Evolutionary conservation across 1,140 invertebrate species (phyloP), one percentile per base, ranked within the genome.

Genomic region (Drosophila oshimai): DNA sequence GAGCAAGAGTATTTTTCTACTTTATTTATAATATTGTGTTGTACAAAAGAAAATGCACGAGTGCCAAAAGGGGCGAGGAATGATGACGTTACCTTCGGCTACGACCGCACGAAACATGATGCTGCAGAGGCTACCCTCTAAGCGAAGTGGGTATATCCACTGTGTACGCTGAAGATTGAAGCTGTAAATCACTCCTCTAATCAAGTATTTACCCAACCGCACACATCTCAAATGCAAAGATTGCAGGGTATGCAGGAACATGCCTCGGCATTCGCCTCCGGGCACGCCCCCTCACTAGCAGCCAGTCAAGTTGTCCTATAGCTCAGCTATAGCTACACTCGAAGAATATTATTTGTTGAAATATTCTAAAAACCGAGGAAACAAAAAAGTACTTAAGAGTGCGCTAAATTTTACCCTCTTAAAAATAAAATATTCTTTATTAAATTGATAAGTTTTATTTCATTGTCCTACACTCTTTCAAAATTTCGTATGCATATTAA

Each of bases 281-380:
- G 51, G 47, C 31, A 51, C 79, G 71, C 79, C 80, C 80, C 80
- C 64, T 71, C 60, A 60, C 47, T 61, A 44, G 18, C 45, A 64
- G 69, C 55, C 50, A 80, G 76, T 80, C 80, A 86, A 86, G 81
- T 67, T 81, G 54, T 81, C 39, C 62, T 55, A 65, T 4, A 13
- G 12, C 34, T 24, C 20, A 24, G 57, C 26, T 12, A 24, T 17
- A 39, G 26, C 1, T 28, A 24, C 54, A 62, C 58, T 26, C 1
- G 1, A 26, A 60, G 5, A 42, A 24, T 3, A 13, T 24, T 12
- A 6, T 22, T 22, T 22, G n/a, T n/a, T n/a, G n/a, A n/a, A n/a
- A n/a, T n/a, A n/a, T n/a, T n/a, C n/a, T n/a, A n/a, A n/a, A n/a
- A n/a, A n/a, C n/a, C n/a, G n/a, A n/a, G n/a, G n/a, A n/a, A n/a